A percentile compares a stretch with the other conserved stretches of the same genome.
These are phyloP conservation scores for Cephalotes varians DNA, from an alignment of 2,888 invertebrate genomes.

Conservation along the genomic window DNA sequence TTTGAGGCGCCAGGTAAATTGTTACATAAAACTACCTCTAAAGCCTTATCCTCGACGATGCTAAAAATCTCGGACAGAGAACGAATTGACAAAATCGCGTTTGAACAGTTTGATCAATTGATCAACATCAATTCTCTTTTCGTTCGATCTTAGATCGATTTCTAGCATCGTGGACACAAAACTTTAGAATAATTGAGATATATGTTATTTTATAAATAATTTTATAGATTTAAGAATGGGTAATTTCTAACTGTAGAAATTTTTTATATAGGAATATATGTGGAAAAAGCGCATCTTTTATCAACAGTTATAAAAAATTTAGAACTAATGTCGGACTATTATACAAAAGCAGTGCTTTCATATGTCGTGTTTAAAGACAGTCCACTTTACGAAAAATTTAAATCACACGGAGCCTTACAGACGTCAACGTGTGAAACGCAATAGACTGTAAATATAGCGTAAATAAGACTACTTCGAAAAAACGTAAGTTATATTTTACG, in stretches of 20 bases:
- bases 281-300: constrained; percentile 95
- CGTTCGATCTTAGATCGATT: no score
- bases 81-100: no score
- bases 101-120: no score
- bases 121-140: no score
- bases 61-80: no score
- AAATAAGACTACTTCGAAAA: neutral
- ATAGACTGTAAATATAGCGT: constrained; percentile 25
- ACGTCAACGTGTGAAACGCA: constrained; percentile 22
- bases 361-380: constrained; percentile 93
- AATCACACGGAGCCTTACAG: constrained; percentile 87
- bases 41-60: no score
- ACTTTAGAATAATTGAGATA: no score
- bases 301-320: constrained; percentile 96
- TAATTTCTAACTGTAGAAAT: neutral
- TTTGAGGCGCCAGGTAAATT: constrained; percentile 91
- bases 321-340: constrained; percentile 93
- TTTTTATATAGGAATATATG: constrained; percentile 89
- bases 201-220: neutral
- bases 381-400: constrained; percentile 89
- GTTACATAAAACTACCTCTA: neutral
- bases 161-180: no score
- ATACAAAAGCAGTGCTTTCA: constrained; percentile 92
- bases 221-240: neutral
- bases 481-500: constrained; percentile 36